Conservation (phyloP, 2,797 vertebrate genomes). For the Parauchenoglanis ngamensis region DNA sequence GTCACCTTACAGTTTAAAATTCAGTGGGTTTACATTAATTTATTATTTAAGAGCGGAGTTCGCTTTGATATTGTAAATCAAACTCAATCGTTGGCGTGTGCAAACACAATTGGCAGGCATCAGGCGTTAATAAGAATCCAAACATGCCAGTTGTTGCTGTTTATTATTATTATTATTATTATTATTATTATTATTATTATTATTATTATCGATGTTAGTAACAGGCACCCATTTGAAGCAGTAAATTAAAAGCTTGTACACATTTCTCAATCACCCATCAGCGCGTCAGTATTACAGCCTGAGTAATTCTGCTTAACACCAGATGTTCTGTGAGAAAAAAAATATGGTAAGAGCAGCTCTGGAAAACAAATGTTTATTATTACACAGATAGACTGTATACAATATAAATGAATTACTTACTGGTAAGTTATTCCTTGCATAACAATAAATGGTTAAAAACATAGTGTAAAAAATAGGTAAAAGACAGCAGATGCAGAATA, state of each 20-base stretch:
- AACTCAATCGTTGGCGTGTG: not conserved
- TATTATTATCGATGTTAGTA: constrained; percentile 24
- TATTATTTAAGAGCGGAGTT: not conserved
- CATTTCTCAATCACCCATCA: constrained; percentile 36
- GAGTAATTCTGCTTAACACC: constrained; percentile 38
- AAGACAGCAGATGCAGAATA: constrained; percentile 55
- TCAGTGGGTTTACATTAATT: not conserved
- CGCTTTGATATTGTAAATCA: constrained; percentile 19
- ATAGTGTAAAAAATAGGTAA: constrained; percentile 57
- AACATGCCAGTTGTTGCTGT: not conserved
- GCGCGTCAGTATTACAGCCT: constrained; percentile 21
- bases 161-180: constrained; percentile 18
- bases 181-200: constrained; percentile 24
- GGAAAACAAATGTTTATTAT: constrained; percentile 59
- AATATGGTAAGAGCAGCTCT: constrained; percentile 50
- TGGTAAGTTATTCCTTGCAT: constrained; percentile 76
- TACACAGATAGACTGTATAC: constrained; percentile 54
- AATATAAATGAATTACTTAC: constrained; percentile 72
- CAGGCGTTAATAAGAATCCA: not conserved
- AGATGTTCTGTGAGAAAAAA: constrained; percentile 52
- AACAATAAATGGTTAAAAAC: constrained; percentile 69
- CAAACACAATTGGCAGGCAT: constrained; percentile 23
- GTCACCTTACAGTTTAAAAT: not conserved
- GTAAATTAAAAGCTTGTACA: constrained; percentile 28
- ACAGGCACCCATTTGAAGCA: constrained; percentile 17